Evolutionary conservation across 2,113 vertebrate genomes (phyloP), one percentile per base, ranked within the genome.

Genomic region (Neogobius melanostomus): DNA sequence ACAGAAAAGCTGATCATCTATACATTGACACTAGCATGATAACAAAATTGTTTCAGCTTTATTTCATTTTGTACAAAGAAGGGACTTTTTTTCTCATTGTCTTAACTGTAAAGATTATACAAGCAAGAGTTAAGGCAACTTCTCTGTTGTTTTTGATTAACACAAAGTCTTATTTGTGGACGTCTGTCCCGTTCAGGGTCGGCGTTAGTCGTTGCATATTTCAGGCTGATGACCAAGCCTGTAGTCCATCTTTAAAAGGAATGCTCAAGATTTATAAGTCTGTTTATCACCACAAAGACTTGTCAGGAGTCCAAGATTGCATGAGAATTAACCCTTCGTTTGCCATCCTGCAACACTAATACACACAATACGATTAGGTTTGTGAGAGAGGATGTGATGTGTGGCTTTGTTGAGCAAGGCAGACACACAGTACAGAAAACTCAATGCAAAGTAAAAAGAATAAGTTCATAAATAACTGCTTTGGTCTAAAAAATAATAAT

Each of bases 51-150:
- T 90, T 91, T 90, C 79, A 85, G 84, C 76, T 90, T 77, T 84
- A 74, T 90, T 89, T 89, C 67, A 60, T 91, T 90, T 90, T 87
- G 79, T 91, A 91, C 89, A 92, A 91, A 92, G 85, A 72, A 79
- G 83, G 79, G 81, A 65, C 60, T 87, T 54, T 72, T 89, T 85
- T 90, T 89, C 77, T 36, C 88, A 88, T 89, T 83, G 84, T 89
- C 89, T 87, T 87, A 87, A 89, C 87, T 85, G 83, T 75, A 78
- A 83, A 92, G 89, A 90, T 89, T 90, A 91, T 90, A 90, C 89
- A 92, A 92, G 92, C 91, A 88, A 93, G 87, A 92, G 84, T 91
- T 94, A 94, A 94, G 93, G 93, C 92, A 93, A 92, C 90, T 91
- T 91, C 83, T 87, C 83, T 88, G 83, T 92, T 90, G 75, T 85